Conservation (phyloP, 1,140 invertebrate species). For the Drosophila sturtevanti region DNA sequence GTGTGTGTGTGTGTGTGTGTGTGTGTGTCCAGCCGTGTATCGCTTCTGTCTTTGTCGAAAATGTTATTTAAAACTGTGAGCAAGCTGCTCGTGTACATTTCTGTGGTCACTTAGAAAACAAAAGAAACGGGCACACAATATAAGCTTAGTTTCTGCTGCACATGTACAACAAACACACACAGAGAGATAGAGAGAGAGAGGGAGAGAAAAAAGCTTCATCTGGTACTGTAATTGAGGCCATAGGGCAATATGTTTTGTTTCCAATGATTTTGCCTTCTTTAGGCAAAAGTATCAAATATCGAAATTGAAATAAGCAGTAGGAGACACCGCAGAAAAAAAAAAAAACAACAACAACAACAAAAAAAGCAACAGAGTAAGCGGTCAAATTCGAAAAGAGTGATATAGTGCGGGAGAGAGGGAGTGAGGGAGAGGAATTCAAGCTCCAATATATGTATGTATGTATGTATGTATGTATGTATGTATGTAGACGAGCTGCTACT, state of each 20-base stretch:
- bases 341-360: too few relatives aligned
- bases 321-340: slow-evolving; percentile 19
- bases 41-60: slow-evolving; percentile 32
- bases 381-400: slow-evolving; percentile 32
- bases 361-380: slow-evolving; percentile 16
- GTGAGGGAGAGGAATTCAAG: background rate
- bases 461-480: too few relatives aligned
- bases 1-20: slow-evolving; percentile 19
- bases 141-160: slow-evolving; percentile 5
- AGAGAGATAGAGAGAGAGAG: slow-evolving; percentile 38
- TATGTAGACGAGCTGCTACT: slow-evolving; percentile 39
- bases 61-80: slow-evolving; percentile 62
- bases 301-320: slow-evolving; percentile 60
- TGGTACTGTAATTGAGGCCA: slow-evolving; percentile 78
- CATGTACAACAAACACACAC: slow-evolving; percentile 38
- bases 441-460: too few relatives aligned
- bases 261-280: slow-evolving; percentile 81
- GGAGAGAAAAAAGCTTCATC: slow-evolving; percentile 46
- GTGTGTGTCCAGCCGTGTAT: slow-evolving; percentile 24
- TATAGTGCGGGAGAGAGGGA: slow-evolving; percentile 3
- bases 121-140: slow-evolving; percentile 28
- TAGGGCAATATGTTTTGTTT: slow-evolving; percentile 79
- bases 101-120: slow-evolving; percentile 71
- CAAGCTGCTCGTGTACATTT: slow-evolving; percentile 70
- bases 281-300: slow-evolving; percentile 76